Conservation (phyloP, 2,888 invertebrate genomes). For the Epirrita christyi region DNA sequence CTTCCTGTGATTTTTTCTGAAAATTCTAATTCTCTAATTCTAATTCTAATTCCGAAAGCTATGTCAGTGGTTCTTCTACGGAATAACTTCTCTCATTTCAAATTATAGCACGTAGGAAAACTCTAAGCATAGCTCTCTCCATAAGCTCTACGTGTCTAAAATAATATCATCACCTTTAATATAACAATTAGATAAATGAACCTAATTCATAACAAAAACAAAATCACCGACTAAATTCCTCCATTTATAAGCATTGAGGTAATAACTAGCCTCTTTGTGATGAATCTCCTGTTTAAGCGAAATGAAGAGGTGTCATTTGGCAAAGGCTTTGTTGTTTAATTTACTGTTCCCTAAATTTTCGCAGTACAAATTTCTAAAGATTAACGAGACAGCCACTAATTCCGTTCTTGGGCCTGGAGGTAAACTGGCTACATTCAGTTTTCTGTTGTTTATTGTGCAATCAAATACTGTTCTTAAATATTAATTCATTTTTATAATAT, state of each 20-base stretch:
- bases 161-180: too few relatives aligned
- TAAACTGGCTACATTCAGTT: slow-evolving; percentile 30
- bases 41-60: too few relatives aligned
- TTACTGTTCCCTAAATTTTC: slow-evolving; percentile 47
- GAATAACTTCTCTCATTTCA: too few relatives aligned
- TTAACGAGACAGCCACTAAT: slow-evolving; percentile 49
- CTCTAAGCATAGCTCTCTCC: too few relatives aligned
- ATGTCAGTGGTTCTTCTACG: too few relatives aligned
- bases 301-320: slow-evolving; percentile 41
- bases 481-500: not conserved
- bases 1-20: too few relatives aligned
- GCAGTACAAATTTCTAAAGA: slow-evolving; percentile 52
- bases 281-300: slow-evolving; percentile 32
- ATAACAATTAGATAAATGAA: not conserved
- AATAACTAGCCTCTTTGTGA: slow-evolving; percentile 35
- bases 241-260: slow-evolving; percentile 23
- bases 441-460: slow-evolving; percentile 14
- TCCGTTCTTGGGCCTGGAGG: slow-evolving; percentile 28
- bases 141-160: too few relatives aligned
- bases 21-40: too few relatives aligned
- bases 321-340: slow-evolving; percentile 46
- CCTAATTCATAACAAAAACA: not conserved
- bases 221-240: slow-evolving; percentile 1
- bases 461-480: slow-evolving; percentile 4
- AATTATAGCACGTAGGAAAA: too few relatives aligned